Conservation (phyloP, 1,140 invertebrate species). For the Dendrolimus punctatus region DNA sequence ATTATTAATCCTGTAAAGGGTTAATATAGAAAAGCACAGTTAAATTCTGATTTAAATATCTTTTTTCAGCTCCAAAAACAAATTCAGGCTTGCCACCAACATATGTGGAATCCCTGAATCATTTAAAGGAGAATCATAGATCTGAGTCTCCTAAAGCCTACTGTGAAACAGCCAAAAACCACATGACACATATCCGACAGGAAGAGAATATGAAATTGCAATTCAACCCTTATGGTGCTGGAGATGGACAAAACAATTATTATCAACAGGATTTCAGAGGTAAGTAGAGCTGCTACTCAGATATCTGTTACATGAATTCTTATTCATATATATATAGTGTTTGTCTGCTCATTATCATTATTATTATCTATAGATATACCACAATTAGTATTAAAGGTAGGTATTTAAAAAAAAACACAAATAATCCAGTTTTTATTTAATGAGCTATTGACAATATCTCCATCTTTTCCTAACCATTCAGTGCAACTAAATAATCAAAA, state of each 20-base stretch:
- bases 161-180: slow-evolving; percentile 52
- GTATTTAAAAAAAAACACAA: no score
- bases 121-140: slow-evolving; percentile 46
- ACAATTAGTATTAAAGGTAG: no score
- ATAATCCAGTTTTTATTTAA: no score
- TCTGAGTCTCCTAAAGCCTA: slow-evolving; percentile 43
- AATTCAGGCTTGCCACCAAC: slow-evolving; percentile 47
- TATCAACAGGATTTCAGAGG: slow-evolving; percentile 51
- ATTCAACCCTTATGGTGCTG: slow-evolving; percentile 51
- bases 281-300: slow-evolving; percentile 8
- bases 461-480: no score
- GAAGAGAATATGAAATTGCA: slow-evolving; percentile 43
- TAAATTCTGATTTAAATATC: no score
- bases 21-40: no score
- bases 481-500: no score
- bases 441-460: no score
- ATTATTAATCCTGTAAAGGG: no score
- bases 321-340: no score
- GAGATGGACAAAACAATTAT: slow-evolving; percentile 58
- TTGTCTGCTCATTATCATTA: no score
- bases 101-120: slow-evolving; percentile 54
- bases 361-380: not conserved
- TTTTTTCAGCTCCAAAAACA: slow-evolving; percentile 12
- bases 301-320: no score
- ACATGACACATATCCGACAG: slow-evolving; percentile 29